Percentiles rank a stretch among this genome's conserved stretches.
Evolutionary conservation across 2,113 vertebrate genomes (phyloP).

Genomic region (Eulemur rufifrons): DNA sequence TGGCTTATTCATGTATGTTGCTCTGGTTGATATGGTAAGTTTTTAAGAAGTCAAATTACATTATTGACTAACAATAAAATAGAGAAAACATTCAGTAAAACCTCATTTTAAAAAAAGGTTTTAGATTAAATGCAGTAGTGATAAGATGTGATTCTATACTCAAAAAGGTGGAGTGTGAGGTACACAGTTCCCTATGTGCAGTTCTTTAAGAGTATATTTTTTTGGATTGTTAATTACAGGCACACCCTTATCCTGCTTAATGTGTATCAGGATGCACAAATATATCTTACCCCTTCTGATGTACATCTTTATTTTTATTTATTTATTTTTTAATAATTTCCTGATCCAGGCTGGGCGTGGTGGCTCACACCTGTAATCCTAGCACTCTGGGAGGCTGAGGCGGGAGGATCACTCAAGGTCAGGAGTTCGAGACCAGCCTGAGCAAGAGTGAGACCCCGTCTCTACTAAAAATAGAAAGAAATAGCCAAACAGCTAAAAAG

Average conservation of each 20-base stretch:
- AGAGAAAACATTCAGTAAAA: neutral
- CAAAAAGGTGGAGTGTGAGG: neutral
- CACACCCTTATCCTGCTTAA: neutral
- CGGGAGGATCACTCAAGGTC: too few species aligned
- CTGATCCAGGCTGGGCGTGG: too few species aligned
- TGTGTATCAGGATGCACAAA: neutral
- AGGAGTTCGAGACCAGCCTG: too few species aligned
- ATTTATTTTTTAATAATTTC: too few species aligned
- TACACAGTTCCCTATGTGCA: neutral
- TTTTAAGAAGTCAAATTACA: constrained; percentile 30
- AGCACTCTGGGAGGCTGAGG: too few species aligned
- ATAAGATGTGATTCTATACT: neutral
- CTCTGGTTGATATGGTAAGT: constrained; percentile 99
- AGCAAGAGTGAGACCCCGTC: too few species aligned
- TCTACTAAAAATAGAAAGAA: too few species aligned
- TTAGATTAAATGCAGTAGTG: neutral
- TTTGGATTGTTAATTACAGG: neutral
- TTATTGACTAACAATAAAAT: neutral
- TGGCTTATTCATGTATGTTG: constrained; percentile 98
- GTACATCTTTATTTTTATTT: neutral
- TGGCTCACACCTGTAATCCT: too few species aligned
- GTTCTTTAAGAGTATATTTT: neutral
- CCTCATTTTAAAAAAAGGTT: neutral
- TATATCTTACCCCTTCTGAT: neutral
- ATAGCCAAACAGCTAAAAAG: too few species aligned